A percentile compares a stretch with the other conserved stretches of the same genome.
phyloP scores from a whole-genome alignment of 2,888 invertebrate species.

The Miltochrista miniata region DNA sequence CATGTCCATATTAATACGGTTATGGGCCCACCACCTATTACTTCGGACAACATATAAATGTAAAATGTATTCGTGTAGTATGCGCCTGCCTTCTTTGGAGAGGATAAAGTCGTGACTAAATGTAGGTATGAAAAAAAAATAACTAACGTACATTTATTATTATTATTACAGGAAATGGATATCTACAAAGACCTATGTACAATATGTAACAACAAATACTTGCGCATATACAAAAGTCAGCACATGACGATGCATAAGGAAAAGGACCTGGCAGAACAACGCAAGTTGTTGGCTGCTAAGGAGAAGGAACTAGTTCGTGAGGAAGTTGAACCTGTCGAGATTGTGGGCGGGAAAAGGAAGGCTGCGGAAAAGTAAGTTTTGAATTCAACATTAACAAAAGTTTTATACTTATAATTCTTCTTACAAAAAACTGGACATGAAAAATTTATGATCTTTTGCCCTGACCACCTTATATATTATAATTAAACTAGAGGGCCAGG shows the following conservation, averaged over 20 bases:
- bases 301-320: slow-evolving; percentile 36
- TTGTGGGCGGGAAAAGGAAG: slow-evolving; percentile 45
- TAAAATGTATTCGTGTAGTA: too few species aligned
- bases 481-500: too few species aligned
- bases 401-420: too few species aligned
- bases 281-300: slow-evolving; percentile 31
- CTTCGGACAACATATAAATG: too few species aligned
- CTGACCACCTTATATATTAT: too few species aligned
- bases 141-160: background rate
- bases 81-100: too few species aligned
- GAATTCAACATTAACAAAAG: too few species aligned
- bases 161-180: slow-evolving; percentile 70
- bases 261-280: slow-evolving; percentile 43
- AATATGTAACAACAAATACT: slow-evolving; percentile 75
- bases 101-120: too few species aligned
- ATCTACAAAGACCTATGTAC: slow-evolving; percentile 77
- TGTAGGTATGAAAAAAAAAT: background rate
- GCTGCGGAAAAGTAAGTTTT: slow-evolving; percentile 64
- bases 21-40: too few species aligned
- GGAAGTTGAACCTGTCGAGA: slow-evolving; percentile 5
- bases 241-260: slow-evolving; percentile 80
- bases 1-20: too few species aligned
- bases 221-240: slow-evolving; percentile 82
- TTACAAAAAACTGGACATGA: too few species aligned
- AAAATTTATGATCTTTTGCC: too few species aligned